These are phyloP conservation scores for Larimichthys crocea DNA, from an alignment of 2,113 vertebrate genomes.

Conservation along the genomic window DNA sequence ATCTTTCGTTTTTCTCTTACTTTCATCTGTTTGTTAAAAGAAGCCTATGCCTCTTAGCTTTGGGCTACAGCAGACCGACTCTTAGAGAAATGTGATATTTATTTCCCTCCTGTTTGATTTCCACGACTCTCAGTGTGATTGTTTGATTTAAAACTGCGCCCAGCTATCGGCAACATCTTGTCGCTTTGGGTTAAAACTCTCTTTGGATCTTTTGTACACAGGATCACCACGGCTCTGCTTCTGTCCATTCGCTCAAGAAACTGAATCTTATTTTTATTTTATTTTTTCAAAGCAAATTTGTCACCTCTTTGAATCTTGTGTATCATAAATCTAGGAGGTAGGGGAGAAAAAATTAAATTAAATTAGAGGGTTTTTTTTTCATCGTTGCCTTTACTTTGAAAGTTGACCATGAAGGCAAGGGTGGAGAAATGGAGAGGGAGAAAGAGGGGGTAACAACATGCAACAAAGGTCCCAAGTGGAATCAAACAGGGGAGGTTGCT, in stretches of 20 bases:
- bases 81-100: conserved; percentile 65
- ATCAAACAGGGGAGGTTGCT: neutral
- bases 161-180: conserved; percentile 60
- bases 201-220: conserved; percentile 54
- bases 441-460: conserved; percentile 1
- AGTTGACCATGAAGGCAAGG: neutral
- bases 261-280: conserved; percentile 1
- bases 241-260: conserved; percentile 33
- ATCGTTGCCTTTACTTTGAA: conserved; percentile 9
- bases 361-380: neutral
- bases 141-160: conserved; percentile 61
- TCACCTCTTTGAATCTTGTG: conserved; percentile 40
- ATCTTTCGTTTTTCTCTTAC: conserved; percentile 69
- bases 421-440: neutral
- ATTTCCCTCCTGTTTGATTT: conserved; percentile 56
- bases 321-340: neutral
- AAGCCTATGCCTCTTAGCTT: conserved; percentile 55
- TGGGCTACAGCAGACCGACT: conserved; percentile 55
- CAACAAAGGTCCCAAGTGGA: neutral
- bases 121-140: conserved; percentile 41
- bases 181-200: conserved; percentile 47
- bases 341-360: neutral
- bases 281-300: conserved; percentile 52
- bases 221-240: conserved; percentile 26
- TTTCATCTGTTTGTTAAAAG: conserved; percentile 79